Conservation (phyloP, 2,113 vertebrate species). For the Archocentrus centrarchus region DNA sequence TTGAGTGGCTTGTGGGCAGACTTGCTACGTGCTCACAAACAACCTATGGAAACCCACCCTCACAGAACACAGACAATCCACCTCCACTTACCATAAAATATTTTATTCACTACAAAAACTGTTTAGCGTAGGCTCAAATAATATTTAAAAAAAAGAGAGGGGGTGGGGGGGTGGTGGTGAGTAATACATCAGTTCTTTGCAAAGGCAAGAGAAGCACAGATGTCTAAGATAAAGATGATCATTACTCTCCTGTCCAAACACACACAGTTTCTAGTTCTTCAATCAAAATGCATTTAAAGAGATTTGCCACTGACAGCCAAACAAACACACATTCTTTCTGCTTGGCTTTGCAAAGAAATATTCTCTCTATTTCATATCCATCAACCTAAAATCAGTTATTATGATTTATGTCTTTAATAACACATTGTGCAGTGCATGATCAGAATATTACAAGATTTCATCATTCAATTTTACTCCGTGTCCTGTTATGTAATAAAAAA, state of each 20-base stretch:
- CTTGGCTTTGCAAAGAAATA: neutral
- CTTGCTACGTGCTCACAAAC: neutral
- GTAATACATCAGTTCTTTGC: slow-evolving; percentile 30
- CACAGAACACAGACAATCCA: neutral
- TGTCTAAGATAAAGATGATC: slow-evolving; percentile 7
- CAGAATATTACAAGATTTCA: slow-evolving; percentile 34
- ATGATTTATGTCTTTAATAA: slow-evolving; percentile 48
- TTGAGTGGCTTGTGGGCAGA: neutral
- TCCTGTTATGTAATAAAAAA: slow-evolving; percentile 43
- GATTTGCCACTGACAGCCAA: neutral
- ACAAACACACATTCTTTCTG: neutral
- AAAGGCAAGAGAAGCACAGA: neutral
- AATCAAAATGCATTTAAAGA: neutral
- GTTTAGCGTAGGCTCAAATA: slow-evolving; percentile 16
- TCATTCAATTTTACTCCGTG: slow-evolving; percentile 32
- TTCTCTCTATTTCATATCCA: slow-evolving; percentile 8
- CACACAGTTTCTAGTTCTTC: neutral
- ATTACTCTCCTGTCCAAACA: slow-evolving; percentile 2
- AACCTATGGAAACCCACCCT: neutral
- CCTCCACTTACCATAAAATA: neutral
- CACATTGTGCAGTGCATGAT: neutral
- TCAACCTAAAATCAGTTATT: slow-evolving; percentile 25
- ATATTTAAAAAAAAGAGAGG: neutral
- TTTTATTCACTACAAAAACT: slow-evolving; percentile 2
- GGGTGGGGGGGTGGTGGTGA: slow-evolving; percentile 7